Evolutionary conservation across 2,797 vertebrate species (phyloP).

Genomic region (Ispidina picta): DNA sequence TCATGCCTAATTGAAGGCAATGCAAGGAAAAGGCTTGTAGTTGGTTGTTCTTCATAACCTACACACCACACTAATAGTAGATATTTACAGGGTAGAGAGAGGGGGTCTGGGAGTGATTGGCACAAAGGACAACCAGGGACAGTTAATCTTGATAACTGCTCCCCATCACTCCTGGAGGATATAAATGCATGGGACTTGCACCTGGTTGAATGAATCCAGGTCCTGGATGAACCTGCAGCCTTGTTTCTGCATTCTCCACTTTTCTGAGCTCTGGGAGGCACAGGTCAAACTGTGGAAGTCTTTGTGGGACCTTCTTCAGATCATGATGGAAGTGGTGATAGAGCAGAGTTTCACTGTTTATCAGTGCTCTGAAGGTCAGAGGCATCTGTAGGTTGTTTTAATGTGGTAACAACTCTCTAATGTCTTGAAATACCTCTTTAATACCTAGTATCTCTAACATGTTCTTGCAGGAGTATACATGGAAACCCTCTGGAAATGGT

Average conservation of each 20-base stretch:
- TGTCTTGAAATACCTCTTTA: not conserved
- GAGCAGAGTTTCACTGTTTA: not conserved
- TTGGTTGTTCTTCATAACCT: not conserved
- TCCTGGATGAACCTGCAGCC: not conserved
- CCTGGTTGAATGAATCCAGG: not conserved
- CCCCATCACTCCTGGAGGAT: not conserved
- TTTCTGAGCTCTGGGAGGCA: not conserved
- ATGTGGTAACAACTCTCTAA: not conserved
- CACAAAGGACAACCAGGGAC: not conserved
- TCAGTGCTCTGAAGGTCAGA: not conserved
- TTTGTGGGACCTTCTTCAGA: not conserved
- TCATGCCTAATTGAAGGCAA: not conserved
- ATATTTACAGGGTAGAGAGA: not conserved
- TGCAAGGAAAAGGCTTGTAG: not conserved
- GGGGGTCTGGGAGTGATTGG: not conserved
- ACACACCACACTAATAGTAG: not conserved
- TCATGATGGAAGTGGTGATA: not conserved
- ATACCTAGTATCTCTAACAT: not conserved
- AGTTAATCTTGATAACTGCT: not conserved
- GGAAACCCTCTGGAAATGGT: not conserved
- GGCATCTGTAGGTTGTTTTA: not conserved
- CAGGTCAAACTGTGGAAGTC: not conserved
- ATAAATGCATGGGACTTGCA: accelerated
- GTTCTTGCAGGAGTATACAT: not conserved
- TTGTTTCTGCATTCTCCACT: not conserved